These are phyloP conservation scores for Capreolus pygargus DNA, from an alignment of 2,113 vertebrate species.

Conservation along the genomic window DNA sequence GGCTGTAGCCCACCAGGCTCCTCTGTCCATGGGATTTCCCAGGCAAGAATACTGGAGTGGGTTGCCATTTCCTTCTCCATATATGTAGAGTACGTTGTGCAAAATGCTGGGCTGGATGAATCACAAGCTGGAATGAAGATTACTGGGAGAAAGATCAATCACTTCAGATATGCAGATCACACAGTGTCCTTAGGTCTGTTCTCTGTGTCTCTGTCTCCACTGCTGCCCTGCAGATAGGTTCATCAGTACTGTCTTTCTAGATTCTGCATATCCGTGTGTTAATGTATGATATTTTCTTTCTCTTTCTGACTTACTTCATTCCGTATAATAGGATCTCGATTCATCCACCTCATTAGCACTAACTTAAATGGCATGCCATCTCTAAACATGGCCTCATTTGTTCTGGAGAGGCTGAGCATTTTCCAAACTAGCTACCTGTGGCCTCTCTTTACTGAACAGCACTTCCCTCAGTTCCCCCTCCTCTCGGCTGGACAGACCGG, in stretches of 20 bases:
- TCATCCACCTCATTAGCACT: neutral
- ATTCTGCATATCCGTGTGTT: neutral
- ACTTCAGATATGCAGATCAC: neutral
- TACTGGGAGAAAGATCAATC: neutral
- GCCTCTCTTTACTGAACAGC: no score
- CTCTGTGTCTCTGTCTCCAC: neutral
- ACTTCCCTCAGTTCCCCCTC: neutral
- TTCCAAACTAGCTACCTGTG: neutral
- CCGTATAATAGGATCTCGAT: neutral
- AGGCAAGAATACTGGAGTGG: neutral
- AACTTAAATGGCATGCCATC: neutral
- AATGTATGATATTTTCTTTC: neutral
- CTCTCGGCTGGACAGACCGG: neutral
- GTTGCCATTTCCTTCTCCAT: neutral
- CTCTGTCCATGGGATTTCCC: neutral
- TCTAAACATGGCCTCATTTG: neutral
- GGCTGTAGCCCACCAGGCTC: neutral
- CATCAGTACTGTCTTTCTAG: neutral
- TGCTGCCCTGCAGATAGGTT: neutral
- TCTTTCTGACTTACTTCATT: neutral
- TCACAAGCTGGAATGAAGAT: neutral
- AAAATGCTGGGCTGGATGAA: neutral
- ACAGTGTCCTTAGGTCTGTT: neutral
- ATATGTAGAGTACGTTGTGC: neutral
- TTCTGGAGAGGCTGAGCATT: neutral